A percentile compares a stretch with the other conserved stretches of the same genome.
These are phyloP conservation scores for Pangasius mekongensis DNA, from an alignment of 2,797 vertebrate species.

Conservation along the genomic window DNA sequence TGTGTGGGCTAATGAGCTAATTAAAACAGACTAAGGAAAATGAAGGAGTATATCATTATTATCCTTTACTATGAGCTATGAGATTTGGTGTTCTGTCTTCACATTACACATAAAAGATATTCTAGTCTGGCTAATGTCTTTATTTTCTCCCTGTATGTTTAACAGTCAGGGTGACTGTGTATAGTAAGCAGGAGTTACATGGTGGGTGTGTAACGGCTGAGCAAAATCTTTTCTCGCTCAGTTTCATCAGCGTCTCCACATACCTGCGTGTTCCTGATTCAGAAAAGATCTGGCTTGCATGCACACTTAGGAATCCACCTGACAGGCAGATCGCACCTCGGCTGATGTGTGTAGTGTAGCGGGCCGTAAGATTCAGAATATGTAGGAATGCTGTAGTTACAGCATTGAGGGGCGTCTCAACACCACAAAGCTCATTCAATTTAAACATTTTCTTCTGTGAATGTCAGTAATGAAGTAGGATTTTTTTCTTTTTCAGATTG, in stretches of 20 bases:
- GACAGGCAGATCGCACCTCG: neutral
- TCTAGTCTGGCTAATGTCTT: neutral
- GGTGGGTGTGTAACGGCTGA: neutral
- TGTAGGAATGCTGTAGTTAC: neutral
- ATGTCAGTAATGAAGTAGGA: neutral
- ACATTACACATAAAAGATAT: neutral
- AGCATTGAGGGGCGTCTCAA: neutral
- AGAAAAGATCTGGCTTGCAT: neutral
- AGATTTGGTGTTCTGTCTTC: neutral
- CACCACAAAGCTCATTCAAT: neutral
- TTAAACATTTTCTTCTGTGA: neutral
- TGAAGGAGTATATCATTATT: neutral
- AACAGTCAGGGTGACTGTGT: neutral
- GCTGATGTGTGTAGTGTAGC: neutral
- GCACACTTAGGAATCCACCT: neutral
- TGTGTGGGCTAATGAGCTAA: neutral
- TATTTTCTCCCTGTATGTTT: neutral
- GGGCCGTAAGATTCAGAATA: neutral
- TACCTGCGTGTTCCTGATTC: neutral
- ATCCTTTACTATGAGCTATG: neutral
- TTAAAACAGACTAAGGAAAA: neutral
- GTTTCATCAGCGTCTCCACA: neutral
- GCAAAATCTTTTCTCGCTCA: neutral
- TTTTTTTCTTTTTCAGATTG: neutral
- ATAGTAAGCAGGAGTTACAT: neutral